These are phyloP conservation scores for Eidolon helvum DNA, from an alignment of 2,113 vertebrate species.

Conservation along the genomic window DNA sequence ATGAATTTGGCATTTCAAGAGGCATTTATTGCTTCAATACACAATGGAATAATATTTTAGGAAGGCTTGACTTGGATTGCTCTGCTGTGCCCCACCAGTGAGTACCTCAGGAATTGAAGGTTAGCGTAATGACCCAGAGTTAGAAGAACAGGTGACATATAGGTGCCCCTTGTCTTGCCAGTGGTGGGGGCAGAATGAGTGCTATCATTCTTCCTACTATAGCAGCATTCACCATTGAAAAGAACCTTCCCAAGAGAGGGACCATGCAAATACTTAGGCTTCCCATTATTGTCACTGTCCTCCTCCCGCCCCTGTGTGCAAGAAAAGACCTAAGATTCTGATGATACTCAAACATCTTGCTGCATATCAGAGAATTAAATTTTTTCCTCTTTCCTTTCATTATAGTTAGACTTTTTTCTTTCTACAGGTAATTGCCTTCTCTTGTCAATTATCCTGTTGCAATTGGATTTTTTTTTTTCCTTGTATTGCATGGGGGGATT, in stretches of 20 bases:
- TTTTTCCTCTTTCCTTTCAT: not conserved
- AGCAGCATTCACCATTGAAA: not conserved
- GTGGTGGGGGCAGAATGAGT: not conserved
- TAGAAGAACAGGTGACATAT: not conserved
- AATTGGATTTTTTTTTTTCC: not conserved
- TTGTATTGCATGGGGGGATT: not conserved
- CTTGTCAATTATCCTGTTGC: not conserved
- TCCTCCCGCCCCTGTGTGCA: accelerated
- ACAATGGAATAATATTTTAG: not conserved
- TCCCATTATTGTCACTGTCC: not conserved
- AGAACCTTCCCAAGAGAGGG: not conserved
- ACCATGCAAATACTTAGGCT: not conserved
- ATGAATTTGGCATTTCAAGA: not conserved
- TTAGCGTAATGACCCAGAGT: not conserved
- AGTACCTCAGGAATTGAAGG: not conserved
- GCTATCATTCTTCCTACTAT: not conserved
- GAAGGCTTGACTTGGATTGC: not conserved
- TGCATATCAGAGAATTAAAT: not conserved
- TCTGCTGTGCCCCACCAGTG: not conserved
- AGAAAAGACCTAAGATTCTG: not conserved
- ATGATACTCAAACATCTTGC: not conserved
- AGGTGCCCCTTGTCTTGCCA: not conserved
- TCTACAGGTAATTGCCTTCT: not conserved
- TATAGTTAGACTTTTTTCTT: conserved; percentile 13
- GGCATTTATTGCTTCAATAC: not conserved